These are phyloP conservation scores for Epinotia demarniana DNA, from an alignment of 2,888 invertebrate species.

Conservation along the genomic window DNA sequence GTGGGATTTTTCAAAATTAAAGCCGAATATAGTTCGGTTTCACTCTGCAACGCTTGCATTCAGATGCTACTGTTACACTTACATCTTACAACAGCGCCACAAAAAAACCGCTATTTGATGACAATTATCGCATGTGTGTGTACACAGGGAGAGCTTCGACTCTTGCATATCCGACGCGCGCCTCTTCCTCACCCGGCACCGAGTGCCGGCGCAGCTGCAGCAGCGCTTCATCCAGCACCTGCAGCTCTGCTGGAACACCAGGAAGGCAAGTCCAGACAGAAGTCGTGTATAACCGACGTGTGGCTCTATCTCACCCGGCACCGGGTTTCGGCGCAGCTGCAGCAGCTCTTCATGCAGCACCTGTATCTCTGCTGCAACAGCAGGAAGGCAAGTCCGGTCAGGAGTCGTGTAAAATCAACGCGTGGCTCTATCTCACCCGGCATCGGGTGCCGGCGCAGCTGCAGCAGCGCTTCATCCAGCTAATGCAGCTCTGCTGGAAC, in stretches of 20 bases:
- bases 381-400: constrained; percentile 61
- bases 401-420: no score
- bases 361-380: constrained; percentile 73
- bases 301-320: constrained; percentile 62
- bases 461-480: no score
- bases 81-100: no score
- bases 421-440: no score
- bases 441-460: no score
- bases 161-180: constrained; percentile 64
- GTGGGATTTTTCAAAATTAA: no score
- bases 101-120: no score
- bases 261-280: constrained; percentile 59
- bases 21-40: no score
- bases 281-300: no score
- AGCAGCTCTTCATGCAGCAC: constrained; percentile 68
- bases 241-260: constrained; percentile 73
- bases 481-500: no score
- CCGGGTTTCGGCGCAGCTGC: constrained; percentile 63
- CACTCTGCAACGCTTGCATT: no score
- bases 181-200: constrained; percentile 64
- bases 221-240: constrained; percentile 69
- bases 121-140: background rate
- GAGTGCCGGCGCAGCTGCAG: constrained; percentile 64
- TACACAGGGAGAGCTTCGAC: constrained; percentile 68
- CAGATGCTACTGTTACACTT: no score